phyloP scores from a whole-genome alignment of 1,140 invertebrate genomes.

The Trypoxylus dichotomus region DNA sequence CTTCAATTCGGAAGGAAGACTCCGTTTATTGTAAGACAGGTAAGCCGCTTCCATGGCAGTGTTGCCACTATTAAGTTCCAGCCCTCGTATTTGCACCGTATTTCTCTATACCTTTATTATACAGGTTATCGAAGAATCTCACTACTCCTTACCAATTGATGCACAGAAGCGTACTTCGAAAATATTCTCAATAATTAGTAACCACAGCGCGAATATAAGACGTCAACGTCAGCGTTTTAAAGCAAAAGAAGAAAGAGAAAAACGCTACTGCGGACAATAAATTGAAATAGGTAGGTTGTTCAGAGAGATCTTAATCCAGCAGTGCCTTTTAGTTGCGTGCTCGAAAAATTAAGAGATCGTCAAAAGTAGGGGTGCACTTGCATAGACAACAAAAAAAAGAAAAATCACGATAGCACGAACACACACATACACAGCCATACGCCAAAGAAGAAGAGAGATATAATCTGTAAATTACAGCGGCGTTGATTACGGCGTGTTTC shows the following conservation, averaged over 20 bases:
- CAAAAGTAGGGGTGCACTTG: not conserved
- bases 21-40: too few relatives aligned
- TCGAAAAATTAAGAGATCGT: not conserved
- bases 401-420: too few relatives aligned
- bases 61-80: too few relatives aligned
- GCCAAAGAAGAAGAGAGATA: not conserved
- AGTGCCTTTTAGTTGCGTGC: not conserved
- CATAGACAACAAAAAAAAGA: not conserved
- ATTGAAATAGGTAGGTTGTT: not conserved
- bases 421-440: not conserved
- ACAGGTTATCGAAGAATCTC: too few relatives aligned
- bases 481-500: slow-evolving; percentile 1
- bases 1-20: too few relatives aligned
- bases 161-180: too few relatives aligned
- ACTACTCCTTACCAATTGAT: too few relatives aligned
- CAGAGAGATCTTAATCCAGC: not conserved
- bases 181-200: too few relatives aligned
- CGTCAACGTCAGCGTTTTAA: not conserved
- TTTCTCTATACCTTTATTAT: too few relatives aligned
- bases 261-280: not conserved
- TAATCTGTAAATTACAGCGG: not conserved
- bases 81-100: too few relatives aligned
- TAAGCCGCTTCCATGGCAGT: too few relatives aligned
- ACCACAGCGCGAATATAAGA: too few relatives aligned
- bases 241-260: not conserved